Evolutionary conservation across 1,140 invertebrate genomes (phyloP).

Genomic region (Trissolcus basalis): DNA sequence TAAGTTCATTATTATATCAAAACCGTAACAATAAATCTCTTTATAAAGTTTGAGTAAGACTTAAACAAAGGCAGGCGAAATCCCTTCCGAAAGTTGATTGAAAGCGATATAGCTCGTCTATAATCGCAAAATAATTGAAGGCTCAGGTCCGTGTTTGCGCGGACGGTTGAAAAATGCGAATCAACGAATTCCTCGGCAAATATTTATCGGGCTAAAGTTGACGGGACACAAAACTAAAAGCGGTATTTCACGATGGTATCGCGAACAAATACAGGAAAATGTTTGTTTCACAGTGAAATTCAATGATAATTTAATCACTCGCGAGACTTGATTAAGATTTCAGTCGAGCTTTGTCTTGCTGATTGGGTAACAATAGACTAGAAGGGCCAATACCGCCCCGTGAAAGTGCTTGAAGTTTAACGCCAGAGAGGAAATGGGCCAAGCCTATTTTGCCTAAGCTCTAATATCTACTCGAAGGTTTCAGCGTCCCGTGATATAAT

Average conservation of each 20-base stretch:
- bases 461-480: conserved; percentile 64
- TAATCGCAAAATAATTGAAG: no score
- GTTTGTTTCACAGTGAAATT: conserved; percentile 50
- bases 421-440: conserved; percentile 47
- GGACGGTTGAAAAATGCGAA: no score
- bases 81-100: no score
- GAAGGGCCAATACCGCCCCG: conserved; percentile 51
- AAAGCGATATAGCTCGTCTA: no score
- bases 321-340: conserved; percentile 52
- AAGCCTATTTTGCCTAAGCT: conserved; percentile 66
- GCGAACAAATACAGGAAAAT: conserved; percentile 17
- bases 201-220: neutral
- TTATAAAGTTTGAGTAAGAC: no score
- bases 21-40: no score
- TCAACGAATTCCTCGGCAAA: neutral
- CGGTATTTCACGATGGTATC: neutral
- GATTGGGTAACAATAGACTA: conserved; percentile 53
- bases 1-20: no score
- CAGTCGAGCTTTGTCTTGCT: conserved; percentile 52
- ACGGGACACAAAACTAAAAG: neutral
- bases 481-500: conserved; percentile 55
- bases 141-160: no score
- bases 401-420: conserved; percentile 60
- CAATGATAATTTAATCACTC: conserved; percentile 46
- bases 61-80: no score